These are phyloP conservation scores for Acanthoscelides obtectus DNA, from an alignment of 2,888 invertebrate species.

Conservation along the genomic window DNA sequence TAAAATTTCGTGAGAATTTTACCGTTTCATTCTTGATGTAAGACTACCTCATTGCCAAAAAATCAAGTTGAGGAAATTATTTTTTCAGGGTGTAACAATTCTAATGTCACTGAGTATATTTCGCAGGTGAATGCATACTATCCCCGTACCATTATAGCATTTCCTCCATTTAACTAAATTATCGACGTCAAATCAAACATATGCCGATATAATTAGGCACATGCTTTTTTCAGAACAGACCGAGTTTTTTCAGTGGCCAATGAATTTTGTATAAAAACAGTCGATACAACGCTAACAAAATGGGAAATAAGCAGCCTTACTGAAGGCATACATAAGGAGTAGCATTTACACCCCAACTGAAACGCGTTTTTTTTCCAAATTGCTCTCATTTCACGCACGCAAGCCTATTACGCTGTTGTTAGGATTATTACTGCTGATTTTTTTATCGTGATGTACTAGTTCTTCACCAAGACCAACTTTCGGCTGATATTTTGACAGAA, in stretches of 20 bases:
- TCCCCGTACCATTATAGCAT: background rate
- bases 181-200: background rate
- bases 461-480: no score
- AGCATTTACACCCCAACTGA: conserved; percentile 27
- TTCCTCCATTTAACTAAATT: background rate
- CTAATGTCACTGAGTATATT: no score
- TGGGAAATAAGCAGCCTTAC: conserved; percentile 12
- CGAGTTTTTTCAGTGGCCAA: conserved; percentile 11
- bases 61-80: no score
- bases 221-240: conserved; percentile 8
- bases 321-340: conserved; percentile 1
- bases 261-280: conserved; percentile 12
- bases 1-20: no score
- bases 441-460: no score
- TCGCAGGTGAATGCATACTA: background rate
- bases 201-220: conserved; percentile 3
- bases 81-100: no score
- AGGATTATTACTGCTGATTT: background rate
- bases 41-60: no score
- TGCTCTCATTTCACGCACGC: conserved; percentile 34
- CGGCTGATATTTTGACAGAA: no score
- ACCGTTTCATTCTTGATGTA: no score
- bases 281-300: conserved; percentile 10
- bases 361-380: conserved; percentile 29
- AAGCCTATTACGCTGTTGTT: conserved; percentile 7